These are phyloP conservation scores for Argyrosomus regius DNA, from an alignment of 2,797 vertebrate species.

Conservation along the genomic window DNA sequence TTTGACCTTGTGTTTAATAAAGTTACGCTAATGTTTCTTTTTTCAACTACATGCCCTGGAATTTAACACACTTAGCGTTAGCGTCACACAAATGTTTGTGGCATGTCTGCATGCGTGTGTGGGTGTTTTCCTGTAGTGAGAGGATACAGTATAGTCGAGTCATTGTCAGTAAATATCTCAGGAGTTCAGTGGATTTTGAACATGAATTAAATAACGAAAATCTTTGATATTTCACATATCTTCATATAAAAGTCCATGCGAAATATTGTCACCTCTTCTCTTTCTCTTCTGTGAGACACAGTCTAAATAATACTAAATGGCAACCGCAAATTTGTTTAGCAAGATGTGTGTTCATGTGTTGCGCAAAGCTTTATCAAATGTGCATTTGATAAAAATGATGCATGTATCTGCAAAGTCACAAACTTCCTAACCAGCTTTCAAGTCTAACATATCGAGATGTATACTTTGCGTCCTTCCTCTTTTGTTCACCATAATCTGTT, in stretches of 20 bases:
- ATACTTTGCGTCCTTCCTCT: background rate
- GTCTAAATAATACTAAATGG: slow-evolving; percentile 3
- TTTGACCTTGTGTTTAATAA: slow-evolving; percentile 67
- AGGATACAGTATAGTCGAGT: background rate
- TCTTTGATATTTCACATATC: background rate
- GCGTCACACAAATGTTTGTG: slow-evolving; percentile 56
- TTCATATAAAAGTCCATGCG: background rate
- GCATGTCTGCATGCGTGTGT: slow-evolving; percentile 29
- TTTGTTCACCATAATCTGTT: background rate
- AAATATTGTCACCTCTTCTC: background rate
- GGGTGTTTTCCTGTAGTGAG: slow-evolving; percentile 16
- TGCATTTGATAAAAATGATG: background rate
- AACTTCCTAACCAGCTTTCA: background rate
- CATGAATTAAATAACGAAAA: background rate
- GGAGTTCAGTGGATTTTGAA: background rate
- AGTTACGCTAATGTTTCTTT: slow-evolving; percentile 65
- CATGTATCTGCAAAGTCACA: background rate
- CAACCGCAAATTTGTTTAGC: background rate
- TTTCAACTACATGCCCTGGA: slow-evolving; percentile 79
- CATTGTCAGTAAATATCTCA: slow-evolving; percentile 9
- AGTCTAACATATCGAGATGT: background rate
- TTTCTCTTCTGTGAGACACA: background rate
- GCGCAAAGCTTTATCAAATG: background rate
- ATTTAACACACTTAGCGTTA: slow-evolving; percentile 70
- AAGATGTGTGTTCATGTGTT: background rate